These are phyloP conservation scores for Alosa alosa DNA, from an alignment of 2,113 vertebrate species.

Conservation along the genomic window DNA sequence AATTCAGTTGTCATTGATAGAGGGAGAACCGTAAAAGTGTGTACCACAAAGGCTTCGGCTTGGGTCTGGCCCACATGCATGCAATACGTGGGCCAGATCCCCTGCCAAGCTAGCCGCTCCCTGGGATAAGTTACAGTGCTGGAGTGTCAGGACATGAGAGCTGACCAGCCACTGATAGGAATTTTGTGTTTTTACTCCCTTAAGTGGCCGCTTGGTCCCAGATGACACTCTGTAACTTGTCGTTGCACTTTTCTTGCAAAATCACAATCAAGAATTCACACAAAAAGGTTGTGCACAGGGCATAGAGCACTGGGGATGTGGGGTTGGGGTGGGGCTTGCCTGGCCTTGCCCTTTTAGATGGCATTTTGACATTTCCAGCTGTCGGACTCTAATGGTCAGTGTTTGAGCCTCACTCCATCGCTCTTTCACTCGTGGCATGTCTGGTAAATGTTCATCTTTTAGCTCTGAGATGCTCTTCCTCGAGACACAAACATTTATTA, in stretches of 20 bases:
- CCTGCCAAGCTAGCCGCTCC: neutral
- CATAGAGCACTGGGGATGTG: too few relatives aligned
- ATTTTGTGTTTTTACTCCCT: neutral
- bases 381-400: neutral
- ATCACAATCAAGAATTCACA: neutral
- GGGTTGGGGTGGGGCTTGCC: too few relatives aligned
- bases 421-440: neutral
- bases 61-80: neutral
- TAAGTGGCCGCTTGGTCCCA: neutral
- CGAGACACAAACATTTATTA: neutral
- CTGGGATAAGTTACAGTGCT: neutral
- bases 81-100: neutral
- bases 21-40: neutral
- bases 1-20: too few relatives aligned
- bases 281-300: neutral
- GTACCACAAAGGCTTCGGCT: neutral
- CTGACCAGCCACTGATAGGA: neutral
- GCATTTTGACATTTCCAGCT: neutral
- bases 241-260: neutral
- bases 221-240: neutral
- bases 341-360: neutral
- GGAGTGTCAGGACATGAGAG: neutral
- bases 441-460: neutral
- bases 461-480: neutral
- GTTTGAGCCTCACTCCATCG: neutral